Evolutionary conservation across 1,140 invertebrate species (phyloP), one percentile per base, ranked within the genome.

Genomic region (Radopholus similis): DNA sequence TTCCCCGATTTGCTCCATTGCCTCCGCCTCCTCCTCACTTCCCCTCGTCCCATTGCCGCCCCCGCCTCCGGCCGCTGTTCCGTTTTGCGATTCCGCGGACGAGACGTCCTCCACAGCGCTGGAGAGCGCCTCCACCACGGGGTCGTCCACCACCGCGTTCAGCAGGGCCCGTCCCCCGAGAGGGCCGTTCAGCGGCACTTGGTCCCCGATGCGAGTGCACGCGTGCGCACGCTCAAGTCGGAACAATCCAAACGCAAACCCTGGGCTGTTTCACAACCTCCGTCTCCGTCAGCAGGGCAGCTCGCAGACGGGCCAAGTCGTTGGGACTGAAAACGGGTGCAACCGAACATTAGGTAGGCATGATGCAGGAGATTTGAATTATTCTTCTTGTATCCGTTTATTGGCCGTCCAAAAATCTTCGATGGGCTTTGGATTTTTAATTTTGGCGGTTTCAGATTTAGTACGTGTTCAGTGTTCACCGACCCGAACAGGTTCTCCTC

Each of bases 201-300:
- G n/a, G n/a, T 73, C 38, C 4, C 75, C 78, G 35, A 81, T 78
- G 73, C 75, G 64, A 15, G 47, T 71, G 62, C 78, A 81, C 21
- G 78, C 75, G 23, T 70, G 40, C 9, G 66, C 66, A 13, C 68
- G 23, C 18, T 54, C 51, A n/a, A n/a, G n/a, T n/a, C n/a, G n/a
- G n/a, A n/a, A n/a, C n/a, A n/a, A n/a, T n/a, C n/a, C n/a, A n/a
- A n/a, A n/a, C n/a, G n/a, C n/a, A n/a, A n/a, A n/a, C n/a, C n/a
- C n/a, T n/a, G n/a, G n/a, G n/a, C n/a, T n/a, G n/a, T n/a, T n/a
- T n/a, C n/a, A n/a, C n/a, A n/a, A n/a, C 30, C 55, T 80, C 75
- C 30, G 75, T 64, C 64, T 77, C 76, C 32, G 40, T 49, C 21
- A 77, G 40, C 23, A 80, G 37, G 13, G 66, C 51, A 21, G 64